Percentiles rank a stretch among this genome's conserved stretches.
Evolutionary conservation across 2,797 vertebrate species (phyloP).

Genomic region (Oreochromis grahami): DNA sequence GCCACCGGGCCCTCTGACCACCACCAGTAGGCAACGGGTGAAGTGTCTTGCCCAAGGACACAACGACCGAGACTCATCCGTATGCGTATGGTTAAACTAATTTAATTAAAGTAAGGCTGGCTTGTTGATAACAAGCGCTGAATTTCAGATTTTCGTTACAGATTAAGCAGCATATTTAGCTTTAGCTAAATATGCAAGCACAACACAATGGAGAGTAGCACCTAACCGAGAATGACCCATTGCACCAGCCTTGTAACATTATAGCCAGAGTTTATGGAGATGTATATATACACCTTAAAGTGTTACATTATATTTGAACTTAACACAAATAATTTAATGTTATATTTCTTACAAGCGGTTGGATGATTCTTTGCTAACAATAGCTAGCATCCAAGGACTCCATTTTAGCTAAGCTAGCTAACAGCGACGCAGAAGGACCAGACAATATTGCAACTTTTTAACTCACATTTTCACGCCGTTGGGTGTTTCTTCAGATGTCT

Average conservation of each 20-base stretch:
- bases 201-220: neutral
- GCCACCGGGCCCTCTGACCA: no score
- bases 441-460: neutral
- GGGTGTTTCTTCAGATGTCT: slow-evolving; percentile 55
- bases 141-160: neutral
- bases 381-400: slow-evolving; percentile 41
- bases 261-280: neutral
- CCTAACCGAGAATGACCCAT: neutral
- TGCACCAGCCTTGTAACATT: neutral
- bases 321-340: neutral
- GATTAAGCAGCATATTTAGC: no score
- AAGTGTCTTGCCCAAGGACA: no score
- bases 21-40: no score
- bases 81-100: rapidly evolving
- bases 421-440: neutral
- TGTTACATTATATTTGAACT: neutral
- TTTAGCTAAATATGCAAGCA: neutral
- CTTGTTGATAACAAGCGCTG: rapidly evolving
- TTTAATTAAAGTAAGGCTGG: neutral
- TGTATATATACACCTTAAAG: neutral
- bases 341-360: neutral
- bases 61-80: no score
- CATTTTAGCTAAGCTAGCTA: slow-evolving; percentile 63
- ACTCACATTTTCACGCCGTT: slow-evolving; percentile 80
- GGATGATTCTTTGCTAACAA: slow-evolving; percentile 16